A percentile compares a stretch with the other conserved stretches of the same genome.
These are phyloP conservation scores for Ptychoptera contaminata DNA, from an alignment of 2,888 invertebrate genomes.

Conservation along the genomic window DNA sequence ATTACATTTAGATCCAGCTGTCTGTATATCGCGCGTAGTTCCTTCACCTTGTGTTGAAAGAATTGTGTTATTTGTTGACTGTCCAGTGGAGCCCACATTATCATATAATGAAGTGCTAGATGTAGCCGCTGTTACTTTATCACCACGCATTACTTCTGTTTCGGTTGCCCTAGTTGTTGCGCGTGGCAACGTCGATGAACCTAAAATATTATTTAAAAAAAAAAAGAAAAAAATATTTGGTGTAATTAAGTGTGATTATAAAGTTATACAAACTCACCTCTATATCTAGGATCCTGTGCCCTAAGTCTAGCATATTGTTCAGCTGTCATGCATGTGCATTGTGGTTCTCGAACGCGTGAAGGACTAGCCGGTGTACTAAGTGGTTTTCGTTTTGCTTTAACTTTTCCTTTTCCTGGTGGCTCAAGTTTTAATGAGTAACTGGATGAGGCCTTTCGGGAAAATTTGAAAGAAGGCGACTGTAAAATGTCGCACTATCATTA, in stretches of 20 bases:
- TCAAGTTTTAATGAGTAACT: constrained; percentile 92
- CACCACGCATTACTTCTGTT: constrained; percentile 40
- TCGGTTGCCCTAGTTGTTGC: constrained; percentile 55
- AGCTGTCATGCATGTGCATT: constrained; percentile 90
- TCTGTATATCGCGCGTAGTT: too few relatives aligned
- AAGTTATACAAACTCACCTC: too few relatives aligned
- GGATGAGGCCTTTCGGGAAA: constrained; percentile 92
- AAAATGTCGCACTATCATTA: constrained; percentile 46
- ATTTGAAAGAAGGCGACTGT: constrained; percentile 96
- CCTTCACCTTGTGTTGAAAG: too few relatives aligned
- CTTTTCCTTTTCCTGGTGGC: constrained; percentile 72
- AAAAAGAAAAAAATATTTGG: not conserved
- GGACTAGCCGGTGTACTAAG: constrained; percentile 89
- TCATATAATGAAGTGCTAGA: constrained; percentile 79
- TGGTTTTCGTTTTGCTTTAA: constrained; percentile 78
- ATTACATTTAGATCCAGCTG: too few relatives aligned
- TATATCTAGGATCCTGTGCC: constrained; percentile 68
- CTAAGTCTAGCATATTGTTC: constrained; percentile 79
- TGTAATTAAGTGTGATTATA: not conserved
- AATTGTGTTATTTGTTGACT: too few relatives aligned
- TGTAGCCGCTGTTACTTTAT: constrained; percentile 69
- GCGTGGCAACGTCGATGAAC: constrained; percentile 72
- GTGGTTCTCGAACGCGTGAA: constrained; percentile 67
- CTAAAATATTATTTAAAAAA: constrained; percentile 27
- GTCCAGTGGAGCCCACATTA: constrained; percentile 41